Evolutionary conservation across 2,888 invertebrate species (phyloP).

Genomic region (Pseudolycoriella hygida): DNA sequence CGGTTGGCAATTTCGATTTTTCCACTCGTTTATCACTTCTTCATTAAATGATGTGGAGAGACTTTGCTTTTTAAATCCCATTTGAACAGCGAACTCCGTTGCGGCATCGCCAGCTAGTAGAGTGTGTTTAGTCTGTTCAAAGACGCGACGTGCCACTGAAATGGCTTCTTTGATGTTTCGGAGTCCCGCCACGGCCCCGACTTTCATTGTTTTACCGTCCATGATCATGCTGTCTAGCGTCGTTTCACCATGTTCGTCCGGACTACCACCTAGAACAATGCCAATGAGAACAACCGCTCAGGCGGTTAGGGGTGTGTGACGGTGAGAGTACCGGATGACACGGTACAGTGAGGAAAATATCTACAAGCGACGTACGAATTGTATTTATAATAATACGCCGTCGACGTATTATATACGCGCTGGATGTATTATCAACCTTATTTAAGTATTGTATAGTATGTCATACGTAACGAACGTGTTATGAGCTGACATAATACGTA

Average conservation of each 20-base stretch:
- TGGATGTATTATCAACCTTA: too few relatives aligned
- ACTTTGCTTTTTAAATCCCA: conserved; percentile 71
- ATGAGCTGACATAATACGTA: too few relatives aligned
- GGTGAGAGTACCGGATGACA: too few relatives aligned
- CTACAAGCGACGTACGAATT: too few relatives aligned
- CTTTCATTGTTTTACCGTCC: conserved; percentile 75
- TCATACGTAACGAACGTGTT: too few relatives aligned
- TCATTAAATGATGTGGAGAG: conserved; percentile 55
- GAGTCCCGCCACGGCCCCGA: conserved; percentile 77
- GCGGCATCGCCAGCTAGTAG: conserved; percentile 79
- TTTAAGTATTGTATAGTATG: too few relatives aligned
- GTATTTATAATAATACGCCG: too few relatives aligned
- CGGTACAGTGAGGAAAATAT: too few relatives aligned
- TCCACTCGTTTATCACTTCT: conserved; percentile 61
- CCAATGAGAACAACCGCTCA: too few relatives aligned
- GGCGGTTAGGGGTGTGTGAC: too few relatives aligned
- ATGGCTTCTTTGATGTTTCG: conserved; percentile 71
- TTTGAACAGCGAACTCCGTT: conserved; percentile 68
- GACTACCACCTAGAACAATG: conserved; percentile 64
- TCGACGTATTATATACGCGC: too few relatives aligned
- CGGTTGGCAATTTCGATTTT: conserved; percentile 68
- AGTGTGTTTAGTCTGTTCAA: conserved; percentile 81
- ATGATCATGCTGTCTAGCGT: conserved; percentile 94
- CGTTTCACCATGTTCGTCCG: conserved; percentile 91
- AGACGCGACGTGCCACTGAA: conserved; percentile 77